Percentiles rank a stretch among this genome's conserved stretches.
phyloP scores from a whole-genome alignment of 92 coral and sea anemone genomes.

The Plumapathes pennacea region DNA sequence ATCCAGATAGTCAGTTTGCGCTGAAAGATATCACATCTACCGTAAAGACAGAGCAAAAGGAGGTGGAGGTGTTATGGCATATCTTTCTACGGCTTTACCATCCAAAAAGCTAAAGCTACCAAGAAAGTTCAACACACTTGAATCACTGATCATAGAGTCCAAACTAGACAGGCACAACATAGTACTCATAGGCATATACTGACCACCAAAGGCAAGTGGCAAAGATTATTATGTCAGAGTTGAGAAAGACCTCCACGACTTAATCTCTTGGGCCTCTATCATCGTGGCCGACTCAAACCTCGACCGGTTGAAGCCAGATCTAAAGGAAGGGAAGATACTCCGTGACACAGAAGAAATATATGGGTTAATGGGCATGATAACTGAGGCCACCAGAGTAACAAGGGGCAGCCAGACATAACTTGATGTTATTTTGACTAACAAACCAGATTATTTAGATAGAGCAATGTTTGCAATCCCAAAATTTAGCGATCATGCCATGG shows the following conservation, averaged over 20 bases:
- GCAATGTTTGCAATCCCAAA: slow-evolving; percentile 2
- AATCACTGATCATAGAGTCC: background rate
- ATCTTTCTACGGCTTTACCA: slow-evolving; percentile 2
- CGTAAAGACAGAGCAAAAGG: slow-evolving; percentile 17
- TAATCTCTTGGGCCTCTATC: slow-evolving; percentile 14
- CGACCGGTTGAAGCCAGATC: slow-evolving; percentile 4
- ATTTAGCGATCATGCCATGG: slow-evolving; percentile 31
- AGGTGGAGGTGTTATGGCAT: slow-evolving; percentile 10
- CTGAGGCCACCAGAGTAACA: slow-evolving; percentile 32
- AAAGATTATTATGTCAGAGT: slow-evolving; percentile 13
- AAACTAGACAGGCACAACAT: background rate
- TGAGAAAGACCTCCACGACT: slow-evolving; percentile 17
- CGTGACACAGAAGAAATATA: slow-evolving; percentile 34
- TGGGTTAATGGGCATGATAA: slow-evolving; percentile 32
- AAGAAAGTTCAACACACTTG: background rate
- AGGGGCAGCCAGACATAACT: slow-evolving; percentile 32
- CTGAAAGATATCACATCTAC: slow-evolving; percentile 2
- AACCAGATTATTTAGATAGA: too few species aligned
- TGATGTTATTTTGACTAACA: slow-evolving; percentile 26
- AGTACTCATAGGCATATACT: slow-evolving; percentile 4
- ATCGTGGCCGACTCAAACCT: slow-evolving; percentile 13
- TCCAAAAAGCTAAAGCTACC: slow-evolving; percentile 7
- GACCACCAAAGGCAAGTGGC: slow-evolving; percentile 19
- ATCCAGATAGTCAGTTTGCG: slow-evolving; percentile 24
- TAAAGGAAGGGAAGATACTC: slow-evolving; percentile 29